phyloP scores from a whole-genome alignment of 23 tunicate genomes.

The Halocynthia roretzi region DNA sequence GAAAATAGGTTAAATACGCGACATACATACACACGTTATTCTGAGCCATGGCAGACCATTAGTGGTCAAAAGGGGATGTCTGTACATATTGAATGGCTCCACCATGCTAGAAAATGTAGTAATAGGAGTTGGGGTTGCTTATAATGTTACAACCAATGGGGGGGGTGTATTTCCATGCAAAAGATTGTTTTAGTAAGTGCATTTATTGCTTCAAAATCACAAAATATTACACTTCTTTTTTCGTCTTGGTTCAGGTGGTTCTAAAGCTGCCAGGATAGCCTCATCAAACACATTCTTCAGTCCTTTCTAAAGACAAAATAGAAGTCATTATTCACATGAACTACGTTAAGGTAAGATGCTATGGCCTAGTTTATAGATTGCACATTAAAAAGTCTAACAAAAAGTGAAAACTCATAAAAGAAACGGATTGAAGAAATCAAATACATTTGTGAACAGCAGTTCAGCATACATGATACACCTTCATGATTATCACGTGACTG shows the following conservation, averaged over 20 bases:
- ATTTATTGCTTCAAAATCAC: conserved; percentile 22
- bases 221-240: conserved; percentile 54
- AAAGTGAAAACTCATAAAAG: not conserved
- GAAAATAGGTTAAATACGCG: too few species aligned
- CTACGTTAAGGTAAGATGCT: too few species aligned
- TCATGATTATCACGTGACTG: conserved; percentile 1
- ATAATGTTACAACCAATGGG: too few species aligned
- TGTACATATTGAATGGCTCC: conserved; percentile 2
- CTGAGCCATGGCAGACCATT: too few species aligned
- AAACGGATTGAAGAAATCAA: not conserved
- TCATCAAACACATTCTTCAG: conserved; percentile 99
- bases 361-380: not conserved
- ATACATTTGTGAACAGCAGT: not conserved
- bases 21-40: too few species aligned
- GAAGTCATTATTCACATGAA: not conserved
- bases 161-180: not conserved
- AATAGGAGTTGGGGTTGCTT: too few species aligned
- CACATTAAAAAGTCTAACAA: not conserved
- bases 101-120: not conserved
- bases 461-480: not conserved
- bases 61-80: not conserved
- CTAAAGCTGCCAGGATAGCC: conserved; percentile 96
- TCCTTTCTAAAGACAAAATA: conserved; percentile 73
- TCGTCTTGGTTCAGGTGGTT: conserved; percentile 72
- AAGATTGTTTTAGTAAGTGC: conserved; percentile 9